These are phyloP conservation scores for Eubasilissa regina DNA, from an alignment of 1,140 invertebrate species.

Conservation along the genomic window DNA sequence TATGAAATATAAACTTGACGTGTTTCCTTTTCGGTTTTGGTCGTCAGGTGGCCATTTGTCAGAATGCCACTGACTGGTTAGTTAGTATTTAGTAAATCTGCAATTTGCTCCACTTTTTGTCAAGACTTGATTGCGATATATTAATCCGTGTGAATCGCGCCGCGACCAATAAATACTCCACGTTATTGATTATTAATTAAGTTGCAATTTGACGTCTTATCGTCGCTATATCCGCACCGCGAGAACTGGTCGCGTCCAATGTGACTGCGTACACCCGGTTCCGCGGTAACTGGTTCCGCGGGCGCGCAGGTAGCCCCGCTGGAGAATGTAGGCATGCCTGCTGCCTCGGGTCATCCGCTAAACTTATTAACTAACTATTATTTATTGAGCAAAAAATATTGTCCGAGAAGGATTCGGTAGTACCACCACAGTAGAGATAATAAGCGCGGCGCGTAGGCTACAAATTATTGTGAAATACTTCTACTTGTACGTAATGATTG, in stretches of 20 bases:
- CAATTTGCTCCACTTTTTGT: conserved; percentile 27
- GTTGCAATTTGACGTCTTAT: conserved; percentile 43
- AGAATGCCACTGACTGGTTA: not conserved
- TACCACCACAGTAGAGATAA: too few relatives aligned
- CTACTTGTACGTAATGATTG: too few relatives aligned
- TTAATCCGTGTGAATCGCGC: conserved; percentile 40
- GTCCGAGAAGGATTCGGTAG: too few relatives aligned
- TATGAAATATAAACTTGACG: too few relatives aligned
- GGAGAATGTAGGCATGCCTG: not conserved
- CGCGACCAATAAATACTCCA: conserved; percentile 33
- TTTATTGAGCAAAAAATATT: conserved; percentile 3
- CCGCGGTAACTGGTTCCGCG: conserved; percentile 33
- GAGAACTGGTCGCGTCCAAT: conserved; percentile 9
- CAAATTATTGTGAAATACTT: too few relatives aligned
- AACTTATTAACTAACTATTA: conserved; percentile 9
- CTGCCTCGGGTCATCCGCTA: conserved; percentile 22
- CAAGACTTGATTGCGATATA: conserved; percentile 36
- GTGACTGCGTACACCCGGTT: conserved; percentile 10
- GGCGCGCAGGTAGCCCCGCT: conserved; percentile 16
- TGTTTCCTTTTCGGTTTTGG: too few relatives aligned
- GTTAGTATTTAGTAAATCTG: not conserved
- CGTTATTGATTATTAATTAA: conserved; percentile 46
- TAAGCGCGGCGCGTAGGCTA: too few relatives aligned
- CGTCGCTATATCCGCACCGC: conserved; percentile 24
- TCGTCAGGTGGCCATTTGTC: conserved; percentile 2